A percentile compares a stretch with the other conserved stretches of the same genome.
Evolutionary conservation across 1,140 invertebrate genomes (phyloP).

Genomic region (Dolichoris vasculosae): DNA sequence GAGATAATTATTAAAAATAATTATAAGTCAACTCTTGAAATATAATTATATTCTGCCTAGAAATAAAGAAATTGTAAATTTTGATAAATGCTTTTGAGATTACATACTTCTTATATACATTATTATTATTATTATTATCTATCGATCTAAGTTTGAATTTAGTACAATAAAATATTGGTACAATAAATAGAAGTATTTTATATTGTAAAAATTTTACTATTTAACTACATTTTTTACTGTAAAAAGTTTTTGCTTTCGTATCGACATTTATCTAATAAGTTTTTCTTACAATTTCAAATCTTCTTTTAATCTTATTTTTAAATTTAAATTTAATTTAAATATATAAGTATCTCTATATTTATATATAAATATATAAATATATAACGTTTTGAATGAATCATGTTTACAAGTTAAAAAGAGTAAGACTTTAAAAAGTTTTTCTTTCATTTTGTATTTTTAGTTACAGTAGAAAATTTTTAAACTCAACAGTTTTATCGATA

Average conservation of each 20-base stretch:
- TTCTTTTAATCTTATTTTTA: neutral
- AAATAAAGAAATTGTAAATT: no score
- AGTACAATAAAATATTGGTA: no score
- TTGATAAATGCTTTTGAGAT: no score
- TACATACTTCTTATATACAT: no score
- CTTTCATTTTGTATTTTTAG: neutral
- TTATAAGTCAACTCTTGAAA: no score
- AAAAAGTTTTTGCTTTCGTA: neutral
- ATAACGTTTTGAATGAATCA: neutral
- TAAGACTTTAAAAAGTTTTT: neutral
- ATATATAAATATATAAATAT: neutral
- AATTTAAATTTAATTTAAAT: neutral
- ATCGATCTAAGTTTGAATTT: neutral
- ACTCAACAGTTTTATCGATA: neutral
- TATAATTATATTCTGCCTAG: no score
- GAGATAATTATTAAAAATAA: no score
- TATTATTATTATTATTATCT: no score
- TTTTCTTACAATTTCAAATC: neutral
- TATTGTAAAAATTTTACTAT: no score
- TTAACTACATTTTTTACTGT: neutral
- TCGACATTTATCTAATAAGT: neutral
- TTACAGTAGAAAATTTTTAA: neutral
- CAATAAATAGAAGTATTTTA: no score
- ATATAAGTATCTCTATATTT: neutral
- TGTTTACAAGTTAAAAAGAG: neutral